Conservation (phyloP, 2,888 invertebrate species). For the Laspeyria flexula region DNA sequence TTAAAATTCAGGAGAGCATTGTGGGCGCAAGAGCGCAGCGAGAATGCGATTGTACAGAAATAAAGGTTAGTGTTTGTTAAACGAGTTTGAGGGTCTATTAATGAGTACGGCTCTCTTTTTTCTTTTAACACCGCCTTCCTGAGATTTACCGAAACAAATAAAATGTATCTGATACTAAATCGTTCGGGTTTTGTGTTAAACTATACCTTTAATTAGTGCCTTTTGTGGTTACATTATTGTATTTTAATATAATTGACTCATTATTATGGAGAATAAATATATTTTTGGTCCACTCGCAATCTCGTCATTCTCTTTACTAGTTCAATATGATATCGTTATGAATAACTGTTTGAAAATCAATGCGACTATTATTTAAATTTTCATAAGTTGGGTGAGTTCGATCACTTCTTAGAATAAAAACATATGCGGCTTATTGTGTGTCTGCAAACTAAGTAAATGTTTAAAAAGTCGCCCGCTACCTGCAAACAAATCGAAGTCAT, state of each 20-base stretch:
- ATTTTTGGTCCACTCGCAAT: too few species aligned
- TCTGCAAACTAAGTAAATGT: too few species aligned
- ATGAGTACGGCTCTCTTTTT: slow-evolving; percentile 31
- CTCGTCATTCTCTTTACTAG: too few species aligned
- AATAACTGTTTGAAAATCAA: too few species aligned
- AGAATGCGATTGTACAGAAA: slow-evolving; percentile 58
- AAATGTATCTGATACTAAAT: slow-evolving; percentile 18
- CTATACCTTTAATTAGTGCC: neutral
- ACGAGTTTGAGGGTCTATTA: slow-evolving; percentile 50
- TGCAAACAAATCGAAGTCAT: too few species aligned
- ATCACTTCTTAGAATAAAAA: too few species aligned
- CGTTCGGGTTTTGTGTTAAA: slow-evolving; percentile 4
- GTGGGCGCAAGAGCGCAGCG: slow-evolving; percentile 55
- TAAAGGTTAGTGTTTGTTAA: slow-evolving; percentile 53
- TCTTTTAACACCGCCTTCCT: slow-evolving; percentile 25
- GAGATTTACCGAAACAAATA: slow-evolving; percentile 38
- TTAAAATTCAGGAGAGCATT: slow-evolving; percentile 65
- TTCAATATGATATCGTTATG: too few species aligned
- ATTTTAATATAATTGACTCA: too few species aligned
- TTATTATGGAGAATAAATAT: neutral
- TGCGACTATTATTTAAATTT: too few species aligned
- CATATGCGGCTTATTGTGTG: too few species aligned
- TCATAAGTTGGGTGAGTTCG: too few species aligned
- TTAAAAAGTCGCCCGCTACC: too few species aligned
- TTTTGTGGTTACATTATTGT: neutral